These are phyloP conservation scores for Vanessa atalanta DNA, from an alignment of 1,140 invertebrate genomes.

Conservation along the genomic window DNA sequence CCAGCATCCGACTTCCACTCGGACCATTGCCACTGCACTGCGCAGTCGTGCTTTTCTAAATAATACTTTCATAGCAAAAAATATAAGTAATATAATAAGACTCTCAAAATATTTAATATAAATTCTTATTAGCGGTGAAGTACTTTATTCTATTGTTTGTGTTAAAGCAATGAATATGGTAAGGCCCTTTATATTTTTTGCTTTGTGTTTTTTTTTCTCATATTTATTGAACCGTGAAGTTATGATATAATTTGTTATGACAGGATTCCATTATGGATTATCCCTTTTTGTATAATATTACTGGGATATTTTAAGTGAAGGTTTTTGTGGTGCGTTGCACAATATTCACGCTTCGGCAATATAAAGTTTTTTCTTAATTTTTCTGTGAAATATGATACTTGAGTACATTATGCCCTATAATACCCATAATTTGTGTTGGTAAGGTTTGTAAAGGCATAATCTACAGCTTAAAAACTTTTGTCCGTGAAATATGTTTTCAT, in stretches of 20 bases:
- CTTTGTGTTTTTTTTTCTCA: slow-evolving; percentile 60
- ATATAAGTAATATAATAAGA: slow-evolving; percentile 41
- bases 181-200: slow-evolving; percentile 67
- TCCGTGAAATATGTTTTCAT: slow-evolving; percentile 44
- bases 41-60: slow-evolving; percentile 64
- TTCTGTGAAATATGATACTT: slow-evolving; percentile 53
- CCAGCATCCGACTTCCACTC: slow-evolving; percentile 63
- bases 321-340: slow-evolving; percentile 4
- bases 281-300: slow-evolving; percentile 47
- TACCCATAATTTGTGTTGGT: slow-evolving; percentile 6
- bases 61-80: slow-evolving; percentile 52
- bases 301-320: slow-evolving; percentile 29
- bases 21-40: slow-evolving; percentile 56
- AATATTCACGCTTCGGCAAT: slow-evolving; percentile 2
- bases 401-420: slow-evolving; percentile 5
- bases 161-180: slow-evolving; percentile 74
- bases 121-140: slow-evolving; percentile 42
- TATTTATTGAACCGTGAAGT: slow-evolving; percentile 70
- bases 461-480: slow-evolving; percentile 34
- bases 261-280: slow-evolving; percentile 67
- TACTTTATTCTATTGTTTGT: slow-evolving; percentile 66
- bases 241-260: slow-evolving; percentile 79
- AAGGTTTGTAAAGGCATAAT: slow-evolving; percentile 28
- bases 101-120: slow-evolving; percentile 39
- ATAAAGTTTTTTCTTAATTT: slow-evolving; percentile 27